Conservation (phyloP, 92 coral and sea anemone genomes). For the Galaxea fascicularis region DNA sequence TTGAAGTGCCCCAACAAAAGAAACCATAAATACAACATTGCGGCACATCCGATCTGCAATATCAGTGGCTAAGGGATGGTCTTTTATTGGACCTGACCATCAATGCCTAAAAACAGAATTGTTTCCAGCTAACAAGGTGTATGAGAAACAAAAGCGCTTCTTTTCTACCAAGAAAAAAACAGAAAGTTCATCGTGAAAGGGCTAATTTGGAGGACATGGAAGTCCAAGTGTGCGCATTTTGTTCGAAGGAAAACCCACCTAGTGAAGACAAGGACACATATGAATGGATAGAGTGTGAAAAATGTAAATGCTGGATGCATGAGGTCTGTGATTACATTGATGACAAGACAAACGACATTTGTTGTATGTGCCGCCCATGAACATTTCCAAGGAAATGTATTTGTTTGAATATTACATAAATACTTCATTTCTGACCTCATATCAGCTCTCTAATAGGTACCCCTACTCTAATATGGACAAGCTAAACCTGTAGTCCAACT, state of each 20-base stretch:
- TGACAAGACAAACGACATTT: conserved; percentile 24
- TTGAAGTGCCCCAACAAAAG: conserved; percentile 29
- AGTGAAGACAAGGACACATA: background rate
- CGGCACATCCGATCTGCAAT: conserved; percentile 35
- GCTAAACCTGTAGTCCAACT: no score
- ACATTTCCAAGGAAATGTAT: no score
- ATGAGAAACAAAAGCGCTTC: conserved; percentile 31
- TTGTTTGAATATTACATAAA: no score
- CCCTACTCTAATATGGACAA: no score
- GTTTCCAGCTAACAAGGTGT: no score
- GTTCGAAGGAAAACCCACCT: conserved; percentile 14
- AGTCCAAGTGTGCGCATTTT: conserved; percentile 24
- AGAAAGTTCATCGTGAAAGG: no score
- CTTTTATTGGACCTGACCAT: conserved; percentile 35
- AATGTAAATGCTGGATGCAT: conserved; percentile 33
- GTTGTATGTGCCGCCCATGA: conserved; percentile 42
- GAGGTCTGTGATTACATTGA: conserved; percentile 30
- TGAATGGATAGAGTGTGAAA: conserved; percentile 36
- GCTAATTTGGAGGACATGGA: background rate
- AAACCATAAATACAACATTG: conserved; percentile 6
- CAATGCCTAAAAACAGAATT: conserved; percentile 19
- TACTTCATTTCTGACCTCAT: no score
- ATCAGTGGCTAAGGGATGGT: conserved; percentile 32
- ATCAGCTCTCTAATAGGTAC: no score
- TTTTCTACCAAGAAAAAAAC: no score